phyloP scores from a whole-genome alignment of 2,113 vertebrate species.

The Diglossa brunneiventris region DNA sequence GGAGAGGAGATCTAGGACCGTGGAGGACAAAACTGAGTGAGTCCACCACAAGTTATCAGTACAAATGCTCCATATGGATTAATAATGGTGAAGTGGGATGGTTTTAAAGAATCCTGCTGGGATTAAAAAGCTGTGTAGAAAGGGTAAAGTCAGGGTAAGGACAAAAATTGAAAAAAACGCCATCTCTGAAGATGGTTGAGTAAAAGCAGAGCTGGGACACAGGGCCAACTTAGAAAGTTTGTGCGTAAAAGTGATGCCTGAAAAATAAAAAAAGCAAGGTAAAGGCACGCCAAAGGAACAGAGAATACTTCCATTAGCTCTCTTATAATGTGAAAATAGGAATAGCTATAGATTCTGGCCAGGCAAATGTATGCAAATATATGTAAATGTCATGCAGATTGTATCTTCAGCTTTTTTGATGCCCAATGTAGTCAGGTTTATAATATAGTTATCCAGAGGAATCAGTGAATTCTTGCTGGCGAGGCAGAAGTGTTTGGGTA shows the following conservation, averaged over 20 bases:
- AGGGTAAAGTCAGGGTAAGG: background rate
- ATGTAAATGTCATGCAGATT: constrained; percentile 68
- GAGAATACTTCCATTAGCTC: background rate
- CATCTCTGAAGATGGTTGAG: background rate
- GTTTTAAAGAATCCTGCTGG: background rate
- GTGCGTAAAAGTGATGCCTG: background rate
- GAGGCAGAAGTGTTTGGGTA: constrained; percentile 28
- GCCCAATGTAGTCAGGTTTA: constrained; percentile 44
- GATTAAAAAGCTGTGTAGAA: background rate
- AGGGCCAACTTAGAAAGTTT: background rate
- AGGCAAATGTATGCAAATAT: constrained; percentile 49
- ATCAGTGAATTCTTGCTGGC: constrained; percentile 62
- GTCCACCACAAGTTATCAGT: background rate
- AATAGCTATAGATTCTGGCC: constrained; percentile 45
- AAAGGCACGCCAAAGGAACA: background rate
- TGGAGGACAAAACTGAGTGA: background rate
- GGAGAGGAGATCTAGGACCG: background rate
- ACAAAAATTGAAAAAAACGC: background rate
- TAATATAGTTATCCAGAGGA: constrained; percentile 56
- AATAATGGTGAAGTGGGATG: background rate
- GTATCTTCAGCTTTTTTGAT: constrained; percentile 67
- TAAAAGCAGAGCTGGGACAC: background rate
- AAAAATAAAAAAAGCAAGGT: background rate
- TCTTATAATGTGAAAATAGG: constrained; percentile 48
- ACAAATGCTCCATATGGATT: background rate